phyloP scores from a whole-genome alignment of 2,888 invertebrate genomes.

The Cerastoderma edule region DNA sequence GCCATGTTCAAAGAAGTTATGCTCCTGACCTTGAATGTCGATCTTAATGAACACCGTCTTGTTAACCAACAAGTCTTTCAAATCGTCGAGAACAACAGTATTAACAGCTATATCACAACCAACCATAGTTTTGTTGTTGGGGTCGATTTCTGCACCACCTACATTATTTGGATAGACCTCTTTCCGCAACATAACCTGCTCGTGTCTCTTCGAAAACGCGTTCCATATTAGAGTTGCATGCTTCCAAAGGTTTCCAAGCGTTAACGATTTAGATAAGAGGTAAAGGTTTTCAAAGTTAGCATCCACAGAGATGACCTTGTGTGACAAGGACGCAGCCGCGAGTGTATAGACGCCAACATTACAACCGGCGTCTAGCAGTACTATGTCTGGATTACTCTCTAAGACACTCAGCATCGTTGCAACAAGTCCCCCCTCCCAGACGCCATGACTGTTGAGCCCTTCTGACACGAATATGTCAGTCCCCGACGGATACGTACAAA shows the following conservation, averaged over 20 bases:
- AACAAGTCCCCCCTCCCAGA: conserved; percentile 1
- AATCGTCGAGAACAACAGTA: background rate
- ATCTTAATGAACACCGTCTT: conserved; percentile 5
- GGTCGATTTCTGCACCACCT: background rate
- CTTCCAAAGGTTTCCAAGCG: background rate
- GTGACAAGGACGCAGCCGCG: background rate
- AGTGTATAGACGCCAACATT: conserved; percentile 10
- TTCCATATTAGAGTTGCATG: conserved; percentile 14
- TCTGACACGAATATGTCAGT: background rate
- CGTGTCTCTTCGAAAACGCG: background rate
- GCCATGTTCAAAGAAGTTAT: background rate
- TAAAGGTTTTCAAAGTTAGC: conserved; percentile 8
- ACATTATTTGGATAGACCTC: background rate
- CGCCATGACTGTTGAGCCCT: background rate
- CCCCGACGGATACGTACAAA: background rate
- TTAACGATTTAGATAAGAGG: background rate
- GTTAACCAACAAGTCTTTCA: background rate
- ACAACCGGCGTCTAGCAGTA: background rate
- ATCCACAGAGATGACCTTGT: background rate
- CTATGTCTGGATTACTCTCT: background rate
- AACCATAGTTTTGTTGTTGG: background rate
- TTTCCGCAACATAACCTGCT: background rate
- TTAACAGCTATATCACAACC: conserved; percentile 10
- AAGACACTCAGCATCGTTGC: background rate
- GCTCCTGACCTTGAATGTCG: background rate